phyloP scores from a whole-genome alignment of 2,797 vertebrate genomes.

The Myripristis murdjan region DNA sequence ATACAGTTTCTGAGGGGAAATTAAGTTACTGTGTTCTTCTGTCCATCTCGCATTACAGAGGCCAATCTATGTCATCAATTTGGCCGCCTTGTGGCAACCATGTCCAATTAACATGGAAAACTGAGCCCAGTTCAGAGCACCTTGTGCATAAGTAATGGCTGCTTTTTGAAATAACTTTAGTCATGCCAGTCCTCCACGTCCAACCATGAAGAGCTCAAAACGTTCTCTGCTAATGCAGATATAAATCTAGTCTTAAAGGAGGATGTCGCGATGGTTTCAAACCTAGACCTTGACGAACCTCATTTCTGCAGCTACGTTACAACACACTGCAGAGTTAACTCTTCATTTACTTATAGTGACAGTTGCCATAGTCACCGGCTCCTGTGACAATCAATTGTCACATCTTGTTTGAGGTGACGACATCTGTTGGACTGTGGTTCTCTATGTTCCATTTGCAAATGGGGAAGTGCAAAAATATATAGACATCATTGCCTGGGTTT shows the following conservation, averaged over 20 bases:
- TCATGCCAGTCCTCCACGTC: conserved; percentile 22
- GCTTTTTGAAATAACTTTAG: conserved; percentile 24
- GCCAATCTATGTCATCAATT: conserved; percentile 15
- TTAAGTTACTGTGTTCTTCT: conserved; percentile 2
- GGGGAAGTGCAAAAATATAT: neutral
- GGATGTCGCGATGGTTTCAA: conserved; percentile 10
- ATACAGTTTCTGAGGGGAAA: conserved; percentile 9
- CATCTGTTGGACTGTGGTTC: neutral
- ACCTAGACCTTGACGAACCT: neutral
- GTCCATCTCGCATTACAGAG: conserved; percentile 10
- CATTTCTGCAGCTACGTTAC: neutral
- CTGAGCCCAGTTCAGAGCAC: conserved; percentile 8
- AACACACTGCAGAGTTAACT: too few species aligned
- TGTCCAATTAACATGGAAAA: conserved; percentile 24
- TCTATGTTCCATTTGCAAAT: neutral
- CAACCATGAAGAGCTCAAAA: neutral
- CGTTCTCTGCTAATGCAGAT: conserved; percentile 13
- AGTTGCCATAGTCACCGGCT: too few species aligned
- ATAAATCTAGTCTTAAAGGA: conserved; percentile 1
- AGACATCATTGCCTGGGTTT: neutral
- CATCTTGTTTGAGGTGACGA: too few species aligned
- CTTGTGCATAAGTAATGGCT: neutral
- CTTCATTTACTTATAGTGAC: too few species aligned
- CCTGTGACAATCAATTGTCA: too few species aligned
- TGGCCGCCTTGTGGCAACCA: conserved; percentile 14